Evolutionary conservation across 2,113 vertebrate genomes (phyloP), one percentile per base, ranked within the genome.

Genomic region (Cynoglossus semilaevis): DNA sequence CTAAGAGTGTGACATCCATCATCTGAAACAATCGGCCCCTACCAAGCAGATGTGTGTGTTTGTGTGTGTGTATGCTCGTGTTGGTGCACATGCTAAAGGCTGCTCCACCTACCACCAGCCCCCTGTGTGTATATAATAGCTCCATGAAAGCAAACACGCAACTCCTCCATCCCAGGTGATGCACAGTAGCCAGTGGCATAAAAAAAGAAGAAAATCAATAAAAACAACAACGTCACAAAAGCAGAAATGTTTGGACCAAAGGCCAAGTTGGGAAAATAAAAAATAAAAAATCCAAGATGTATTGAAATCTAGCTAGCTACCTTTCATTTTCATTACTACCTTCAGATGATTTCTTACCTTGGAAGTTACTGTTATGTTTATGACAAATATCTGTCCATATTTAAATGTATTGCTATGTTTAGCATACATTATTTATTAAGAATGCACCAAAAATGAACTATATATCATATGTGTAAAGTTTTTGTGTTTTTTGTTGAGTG

Each of bases 1-100:
- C 77, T 79, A 80, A 84, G 75, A 84, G 79, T 86, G 87, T 86
- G 72, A 84, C 85, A 88, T 88, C 84, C 79, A 88, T 88, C 83
- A 85, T 86, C 72, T 72, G 77, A 88, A 89, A 81, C 81, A 87
- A 85, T 85, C 67, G 67, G 79, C 63, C 67, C 73, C 72, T 63
- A 81, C 79, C 64, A 80, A 71, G 65, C 57, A 62, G 55, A 74
- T 64, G 71, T 51, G 58, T 66, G 51, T 53, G 58, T 67, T 54
- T 56, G 15, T 56, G 29, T 58, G 48, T 67, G 47, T 66, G 35
- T n/a, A 16, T 51, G 41, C 55, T 5, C 59, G 52, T 47, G 61
- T 58, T 58, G 47, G 54, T 0, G 15, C 0, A 42, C 19, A 29
- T 47, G 62, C 63, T 74, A 63, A 68, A 73, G 64, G 64, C 70